These are phyloP conservation scores for Pandemis heparana DNA, from an alignment of 2,888 invertebrate species.

Conservation along the genomic window DNA sequence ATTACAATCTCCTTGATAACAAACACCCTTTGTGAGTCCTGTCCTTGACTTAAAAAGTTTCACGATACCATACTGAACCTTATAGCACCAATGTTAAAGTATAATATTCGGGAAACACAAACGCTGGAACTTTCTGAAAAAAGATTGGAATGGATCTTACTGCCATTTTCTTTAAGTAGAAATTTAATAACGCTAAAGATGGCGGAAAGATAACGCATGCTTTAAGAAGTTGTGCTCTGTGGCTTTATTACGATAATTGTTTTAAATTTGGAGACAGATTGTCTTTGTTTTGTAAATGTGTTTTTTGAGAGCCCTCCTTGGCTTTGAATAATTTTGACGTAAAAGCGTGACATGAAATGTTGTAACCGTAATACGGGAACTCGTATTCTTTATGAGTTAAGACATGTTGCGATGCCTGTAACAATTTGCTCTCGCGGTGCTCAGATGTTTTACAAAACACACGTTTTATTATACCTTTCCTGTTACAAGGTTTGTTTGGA, in stretches of 20 bases:
- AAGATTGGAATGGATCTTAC: too few relatives aligned
- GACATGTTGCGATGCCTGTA: slow-evolving; percentile 3
- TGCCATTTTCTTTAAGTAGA: background rate
- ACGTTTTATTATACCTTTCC: background rate
- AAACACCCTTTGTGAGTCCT: too few relatives aligned
- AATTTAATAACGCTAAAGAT: background rate
- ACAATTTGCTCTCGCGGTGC: background rate
- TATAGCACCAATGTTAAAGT: too few relatives aligned
- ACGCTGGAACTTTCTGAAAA: background rate
- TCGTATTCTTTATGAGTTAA: slow-evolving; percentile 1
- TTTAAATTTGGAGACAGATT: slow-evolving; percentile 31
- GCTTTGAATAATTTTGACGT: background rate
- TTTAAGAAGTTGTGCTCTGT: slow-evolving; percentile 20
- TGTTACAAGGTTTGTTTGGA: background rate
- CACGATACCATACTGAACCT: too few relatives aligned
- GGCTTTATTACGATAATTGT: slow-evolving; percentile 36
- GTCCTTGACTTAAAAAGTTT: too few relatives aligned
- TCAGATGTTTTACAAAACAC: background rate
- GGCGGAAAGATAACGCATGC: slow-evolving; percentile 33
- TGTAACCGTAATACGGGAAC: slow-evolving; percentile 2
- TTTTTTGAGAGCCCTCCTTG: slow-evolving; percentile 9
- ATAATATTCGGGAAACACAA: background rate
- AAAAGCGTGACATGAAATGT: background rate
- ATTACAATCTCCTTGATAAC: too few relatives aligned
- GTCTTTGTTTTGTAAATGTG: slow-evolving; percentile 27